phyloP scores from a whole-genome alignment of 2,797 vertebrate species.

The Arrhamphus sclerolepis region DNA sequence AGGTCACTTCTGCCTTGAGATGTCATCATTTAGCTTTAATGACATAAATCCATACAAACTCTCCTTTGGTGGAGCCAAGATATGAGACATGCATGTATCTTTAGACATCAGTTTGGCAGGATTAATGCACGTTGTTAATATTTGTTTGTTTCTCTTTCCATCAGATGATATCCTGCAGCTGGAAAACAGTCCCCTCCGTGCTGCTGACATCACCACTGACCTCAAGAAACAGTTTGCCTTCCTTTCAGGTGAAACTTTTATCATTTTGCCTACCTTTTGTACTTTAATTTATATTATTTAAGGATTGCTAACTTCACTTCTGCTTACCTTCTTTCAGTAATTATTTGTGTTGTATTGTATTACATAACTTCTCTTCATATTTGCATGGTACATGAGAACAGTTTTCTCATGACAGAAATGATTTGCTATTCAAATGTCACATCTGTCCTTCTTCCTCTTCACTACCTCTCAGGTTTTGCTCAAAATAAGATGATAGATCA shows the following conservation, averaged over 20 bases:
- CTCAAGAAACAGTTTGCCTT: constrained; percentile 94
- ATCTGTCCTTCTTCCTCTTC: constrained; percentile 39
- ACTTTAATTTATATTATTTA: constrained; percentile 7
- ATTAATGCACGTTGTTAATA: neutral
- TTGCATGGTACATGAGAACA: constrained; percentile 12
- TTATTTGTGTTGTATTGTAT: constrained; percentile 7
- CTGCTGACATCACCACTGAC: constrained; percentile 91
- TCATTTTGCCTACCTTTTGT: neutral
- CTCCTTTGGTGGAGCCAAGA: no score
- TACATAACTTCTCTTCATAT: constrained; percentile 5
- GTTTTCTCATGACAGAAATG: constrained; percentile 8
- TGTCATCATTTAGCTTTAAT: no score
- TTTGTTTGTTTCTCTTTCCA: constrained; percentile 28
- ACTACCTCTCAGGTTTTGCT: neutral
- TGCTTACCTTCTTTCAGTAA: neutral
- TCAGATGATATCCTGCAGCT: constrained; percentile 99
- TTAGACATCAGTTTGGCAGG: no score
- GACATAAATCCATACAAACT: no score
- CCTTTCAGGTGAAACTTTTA: constrained; percentile 86
- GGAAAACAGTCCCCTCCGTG: constrained; percentile 88
- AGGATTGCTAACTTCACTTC: neutral
- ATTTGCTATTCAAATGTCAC: constrained; percentile 64
- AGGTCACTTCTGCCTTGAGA: no score
- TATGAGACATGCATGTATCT: no score
- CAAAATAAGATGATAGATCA: no score